phyloP scores from a whole-genome alignment of 2,797 vertebrate genomes.

The Schizopygopsis pylzovi region DNA sequence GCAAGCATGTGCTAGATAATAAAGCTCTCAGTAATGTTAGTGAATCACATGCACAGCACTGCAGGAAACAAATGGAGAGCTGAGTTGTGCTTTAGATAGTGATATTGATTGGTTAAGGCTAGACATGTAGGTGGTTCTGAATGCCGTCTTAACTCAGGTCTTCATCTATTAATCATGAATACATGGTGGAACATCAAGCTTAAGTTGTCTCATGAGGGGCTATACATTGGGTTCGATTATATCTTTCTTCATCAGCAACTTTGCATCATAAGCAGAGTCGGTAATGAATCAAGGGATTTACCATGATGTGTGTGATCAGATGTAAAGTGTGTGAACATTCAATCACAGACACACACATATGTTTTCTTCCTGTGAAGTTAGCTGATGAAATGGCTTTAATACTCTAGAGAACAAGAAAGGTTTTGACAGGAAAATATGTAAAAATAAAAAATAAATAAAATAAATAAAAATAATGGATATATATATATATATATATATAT shows the following conservation, averaged over 20 bases:
- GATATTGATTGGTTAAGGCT: slow-evolving; percentile 29
- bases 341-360: neutral
- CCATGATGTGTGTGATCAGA: slow-evolving; percentile 28
- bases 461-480: no score
- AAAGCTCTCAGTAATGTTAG: neutral
- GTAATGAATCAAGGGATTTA: slow-evolving; percentile 35
- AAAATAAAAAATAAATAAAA: neutral
- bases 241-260: slow-evolving; percentile 41
- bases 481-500: no score
- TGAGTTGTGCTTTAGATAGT: slow-evolving; percentile 3
- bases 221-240: slow-evolving; percentile 12
- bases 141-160: slow-evolving; percentile 17
- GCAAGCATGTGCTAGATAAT: slow-evolving; percentile 7
- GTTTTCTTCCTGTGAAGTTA: neutral
- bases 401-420: neutral
- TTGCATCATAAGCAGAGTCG: slow-evolving; percentile 37
- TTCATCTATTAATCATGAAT: slow-evolving; percentile 47
- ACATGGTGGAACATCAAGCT: slow-evolving; percentile 32
- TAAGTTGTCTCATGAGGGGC: slow-evolving; percentile 34
- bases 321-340: neutral
- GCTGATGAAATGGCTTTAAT: neutral
- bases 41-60: neutral
- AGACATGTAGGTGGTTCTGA: slow-evolving; percentile 8
- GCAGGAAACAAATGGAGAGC: slow-evolving; percentile 1
- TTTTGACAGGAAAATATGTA: neutral